These are phyloP conservation scores for Erebia aethiops DNA, from an alignment of 2,888 invertebrate genomes.

Conservation along the genomic window DNA sequence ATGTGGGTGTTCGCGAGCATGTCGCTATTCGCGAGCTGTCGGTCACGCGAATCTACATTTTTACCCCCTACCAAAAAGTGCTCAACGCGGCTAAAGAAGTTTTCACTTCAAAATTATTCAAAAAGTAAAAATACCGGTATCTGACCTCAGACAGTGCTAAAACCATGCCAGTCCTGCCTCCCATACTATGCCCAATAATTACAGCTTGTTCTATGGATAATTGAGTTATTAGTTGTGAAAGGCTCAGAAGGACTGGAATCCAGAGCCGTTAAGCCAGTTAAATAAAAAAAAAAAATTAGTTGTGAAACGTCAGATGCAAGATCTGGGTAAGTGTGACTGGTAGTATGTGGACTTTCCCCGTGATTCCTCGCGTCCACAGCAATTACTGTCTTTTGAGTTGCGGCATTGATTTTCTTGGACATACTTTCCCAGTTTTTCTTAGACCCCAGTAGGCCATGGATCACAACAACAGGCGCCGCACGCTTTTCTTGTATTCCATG, in stretches of 20 bases:
- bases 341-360: constrained; percentile 92
- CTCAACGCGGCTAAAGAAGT: too few relatives aligned
- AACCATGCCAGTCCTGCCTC: constrained; percentile 93
- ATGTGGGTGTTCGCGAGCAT: too few relatives aligned
- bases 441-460: constrained; percentile 94
- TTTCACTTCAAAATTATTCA: too few relatives aligned
- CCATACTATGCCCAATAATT: constrained; percentile 95
- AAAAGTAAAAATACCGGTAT: not conserved
- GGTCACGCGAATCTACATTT: too few relatives aligned
- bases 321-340: constrained; percentile 86
- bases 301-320: constrained; percentile 88
- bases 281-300: too few relatives aligned
- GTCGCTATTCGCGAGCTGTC: too few relatives aligned
- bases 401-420: constrained; percentile 85
- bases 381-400: constrained; percentile 85
- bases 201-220: constrained; percentile 81
- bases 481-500: constrained; percentile 49
- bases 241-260: too few relatives aligned
- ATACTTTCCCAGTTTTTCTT: constrained; percentile 94
- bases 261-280: too few relatives aligned
- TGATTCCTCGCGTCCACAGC: constrained; percentile 95
- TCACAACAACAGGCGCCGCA: constrained; percentile 85
- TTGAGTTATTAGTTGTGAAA: constrained; percentile 83
- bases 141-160: constrained; percentile 84
- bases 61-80: too few relatives aligned